Evolutionary conservation across 1,140 invertebrate species (phyloP), one percentile per base, ranked within the genome.

Genomic region (Neotoxoptera formosana): DNA sequence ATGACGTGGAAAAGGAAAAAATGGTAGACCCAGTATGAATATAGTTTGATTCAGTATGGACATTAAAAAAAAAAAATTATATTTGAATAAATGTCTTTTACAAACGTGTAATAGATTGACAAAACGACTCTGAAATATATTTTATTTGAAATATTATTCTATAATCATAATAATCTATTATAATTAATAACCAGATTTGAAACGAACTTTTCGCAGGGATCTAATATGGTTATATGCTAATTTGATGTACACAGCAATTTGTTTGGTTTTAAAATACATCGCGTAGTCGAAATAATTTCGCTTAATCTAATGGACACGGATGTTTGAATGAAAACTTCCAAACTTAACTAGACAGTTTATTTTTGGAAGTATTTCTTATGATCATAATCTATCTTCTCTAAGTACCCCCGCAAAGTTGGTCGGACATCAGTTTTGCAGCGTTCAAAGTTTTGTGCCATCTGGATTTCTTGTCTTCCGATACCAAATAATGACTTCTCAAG

Each of bases 311-410:
- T 67, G 89, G 89, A 60, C 89, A 56, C 20, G 56, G 36, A 47
- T 45, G 41, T 47, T 90, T 90, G 45, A 45, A 67, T 47, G 89
- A 67, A 60, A 90, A 90, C 89, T 90, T 67, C 45, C 89, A 60
- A 67, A 90, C 89, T 90, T 41, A 67, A 90, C 53, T 90, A 67
- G 89, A 90, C 89, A 67, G 89, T 90, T 90, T 90, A 90, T 90
- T 60, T 90, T 14, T 41, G 23, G 14, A 67, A 90, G 89, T 90
- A 90, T 90, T 90, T 90, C 89, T 90, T 67, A 90, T 90, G 89
- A 90, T 90, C 25, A 67, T 90, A 90, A 90, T 90, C 89, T 90
- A 90, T 90, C 89, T 90, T 90, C 89, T 45, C 41, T 90, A 90
- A 90, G 89, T 90, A 90, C 41, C 53, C 53, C 21, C 36, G 8